Base-by-base conservation (phyloP, 2,888 invertebrate species). In the Dicranocentrus wangi region DNA sequence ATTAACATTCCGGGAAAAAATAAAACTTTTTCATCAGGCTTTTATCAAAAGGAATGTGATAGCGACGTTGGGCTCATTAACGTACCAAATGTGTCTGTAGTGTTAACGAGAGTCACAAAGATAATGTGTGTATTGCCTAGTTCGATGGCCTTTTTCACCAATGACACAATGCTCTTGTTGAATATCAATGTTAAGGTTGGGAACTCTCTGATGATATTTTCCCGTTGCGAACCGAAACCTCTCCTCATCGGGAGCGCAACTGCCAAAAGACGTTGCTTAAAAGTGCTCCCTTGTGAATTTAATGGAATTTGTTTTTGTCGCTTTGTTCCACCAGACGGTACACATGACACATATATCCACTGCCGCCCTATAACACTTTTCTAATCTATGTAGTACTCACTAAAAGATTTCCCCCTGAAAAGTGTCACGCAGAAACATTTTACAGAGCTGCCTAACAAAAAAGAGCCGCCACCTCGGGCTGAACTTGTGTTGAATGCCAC, bases 171-270 rank as follows among this genome's bases (percentile, higher is more conserved):
- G 21, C 23, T 23, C 55, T 32, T 19, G n/a, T 61, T 58, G 61
- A 61, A 61, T 61, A 8, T 61, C 61, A 61, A 61, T 61, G 61
- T 61, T 61, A 61, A n/a, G 17, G n/a, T n/a, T n/a, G 10, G 21
- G 23, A 55, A 7, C 10, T 17, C 17, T 51, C 5, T 13, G 5
- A n/a, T 17, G 51, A 51, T 39, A 51, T 5, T 17, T 51, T 5
- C 51, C n/a, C 51, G 51, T 51, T n/a, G n/a, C n/a, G n/a, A n/a
- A n/a, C n/a, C n/a, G n/a, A n/a, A n/a, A n/a, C n/a, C n/a, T n/a
- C n/a, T n/a, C n/a, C n/a, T n/a, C 55, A 15, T 19, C 21, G 19
- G 51, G 47, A 47, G n/a, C 15, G 55, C 21, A 15, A 55, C 19
- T 55, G 55, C 55, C 55, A 55, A 55, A 21, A 55, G 7, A 21